Base-by-base conservation (phyloP, 2,888 invertebrate genomes). In the Protophormia terraenovae region DNA sequence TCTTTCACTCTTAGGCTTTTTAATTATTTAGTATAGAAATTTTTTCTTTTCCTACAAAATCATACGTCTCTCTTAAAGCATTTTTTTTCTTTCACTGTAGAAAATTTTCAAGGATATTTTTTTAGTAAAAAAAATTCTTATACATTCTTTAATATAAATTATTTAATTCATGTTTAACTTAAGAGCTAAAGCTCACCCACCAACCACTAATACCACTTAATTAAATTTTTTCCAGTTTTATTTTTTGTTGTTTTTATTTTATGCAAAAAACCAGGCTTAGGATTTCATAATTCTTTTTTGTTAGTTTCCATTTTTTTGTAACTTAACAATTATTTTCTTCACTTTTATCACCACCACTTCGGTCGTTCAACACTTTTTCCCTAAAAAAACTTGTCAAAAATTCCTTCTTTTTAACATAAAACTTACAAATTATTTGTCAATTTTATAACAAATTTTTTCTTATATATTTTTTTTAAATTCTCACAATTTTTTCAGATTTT, bases 31-130 rank as follows among this genome's bases (percentile, higher is more conserved):
- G 6, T n/a, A 24, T 10, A 41, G n/a, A 45, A 77, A n/a, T 58
- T 47, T 60, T 60, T 53, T 67, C n/a, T 69, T 64, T 60, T 45
- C 32, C 58, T 58, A 27, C 41, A 64, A 55, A 62, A 60, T 69
- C 55, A 53, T 76, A 79, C 47, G 67, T 80, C 19, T 38, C 45
- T 58, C 10, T 67, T 60, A 32, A 50, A 73, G 27, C 55, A 69
- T 73, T 81, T 72, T 32, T 53, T 60, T 85, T 84, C 72, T 81
- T 73, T 78, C 58, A 78, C 75, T 82, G 71, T 64, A 82, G 32
- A 69, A 78, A 75, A 78, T 82, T 81, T 85, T 85, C 85, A 85
- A 85, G 85, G 85, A 85, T 85, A 78, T 78, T 62, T 71, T 75
- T 78, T 62, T 8, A 47, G 27, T 50, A 22, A 58, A 60, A 67